These are phyloP conservation scores for Gyrodactylus bullatarudis DNA, from an alignment of 1,140 invertebrate species.

Conservation along the genomic window DNA sequence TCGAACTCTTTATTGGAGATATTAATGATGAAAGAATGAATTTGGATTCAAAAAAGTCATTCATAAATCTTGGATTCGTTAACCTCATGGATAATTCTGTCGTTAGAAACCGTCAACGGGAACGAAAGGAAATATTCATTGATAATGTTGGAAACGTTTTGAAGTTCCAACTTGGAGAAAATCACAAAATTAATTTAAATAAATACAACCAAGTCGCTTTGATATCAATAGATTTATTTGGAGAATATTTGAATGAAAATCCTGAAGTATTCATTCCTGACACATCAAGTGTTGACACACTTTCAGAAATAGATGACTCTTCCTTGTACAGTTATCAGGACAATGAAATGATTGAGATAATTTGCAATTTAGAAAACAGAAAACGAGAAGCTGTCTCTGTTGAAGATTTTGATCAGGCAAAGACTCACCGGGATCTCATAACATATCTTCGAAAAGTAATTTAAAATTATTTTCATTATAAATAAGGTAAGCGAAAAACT, in stretches of 20 bases:
- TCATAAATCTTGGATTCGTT: background rate
- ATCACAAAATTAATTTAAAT: background rate
- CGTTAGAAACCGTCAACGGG: background rate
- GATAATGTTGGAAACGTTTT: background rate
- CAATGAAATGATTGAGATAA: slow-evolving; percentile 48
- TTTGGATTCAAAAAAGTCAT: background rate
- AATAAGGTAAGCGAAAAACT: slow-evolving; percentile 45
- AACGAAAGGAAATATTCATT: background rate
- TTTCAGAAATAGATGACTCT: slow-evolving; percentile 59
- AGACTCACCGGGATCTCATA: background rate
- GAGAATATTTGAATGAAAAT: background rate
- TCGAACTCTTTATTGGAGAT: background rate
- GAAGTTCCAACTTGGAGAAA: background rate
- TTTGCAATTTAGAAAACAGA: slow-evolving; percentile 47
- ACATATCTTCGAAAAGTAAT: background rate
- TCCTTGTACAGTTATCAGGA: slow-evolving; percentile 86
- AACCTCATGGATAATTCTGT: background rate
- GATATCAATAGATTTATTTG: background rate
- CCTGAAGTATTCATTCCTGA: background rate
- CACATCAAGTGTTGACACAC: background rate
- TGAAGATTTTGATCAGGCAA: slow-evolving; percentile 1
- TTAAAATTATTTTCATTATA: background rate
- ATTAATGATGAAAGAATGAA: background rate
- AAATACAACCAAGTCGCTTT: background rate
- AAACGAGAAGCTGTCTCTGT: slow-evolving; percentile 41